Percentiles rank a stretch among this genome's conserved stretches.
Evolutionary conservation across 2,797 vertebrate species (phyloP).

Genomic region (Aldrovandia affinis): DNA sequence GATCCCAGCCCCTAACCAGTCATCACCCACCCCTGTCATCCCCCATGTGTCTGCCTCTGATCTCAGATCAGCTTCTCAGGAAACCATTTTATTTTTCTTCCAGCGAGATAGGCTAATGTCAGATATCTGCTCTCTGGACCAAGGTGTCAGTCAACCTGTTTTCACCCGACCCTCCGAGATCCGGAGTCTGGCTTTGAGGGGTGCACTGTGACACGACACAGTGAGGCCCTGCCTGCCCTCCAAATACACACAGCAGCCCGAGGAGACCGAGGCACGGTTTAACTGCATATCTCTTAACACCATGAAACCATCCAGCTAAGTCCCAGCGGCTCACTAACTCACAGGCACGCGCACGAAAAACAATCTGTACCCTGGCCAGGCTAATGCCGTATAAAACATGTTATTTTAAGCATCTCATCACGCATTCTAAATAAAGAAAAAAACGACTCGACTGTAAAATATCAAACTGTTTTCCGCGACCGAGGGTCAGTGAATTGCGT

Average conservation of each 20-base stretch:
- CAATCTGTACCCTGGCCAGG: not conserved
- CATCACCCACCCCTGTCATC: too few relatives aligned
- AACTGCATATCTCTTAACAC: not conserved
- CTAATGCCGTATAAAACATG: not conserved
- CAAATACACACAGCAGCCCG: not conserved
- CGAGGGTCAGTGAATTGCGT: constrained; percentile 1
- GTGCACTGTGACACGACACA: not conserved
- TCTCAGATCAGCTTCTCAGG: not conserved
- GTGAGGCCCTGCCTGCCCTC: not conserved
- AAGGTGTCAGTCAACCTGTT: not conserved
- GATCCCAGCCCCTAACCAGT: too few relatives aligned
- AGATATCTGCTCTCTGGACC: not conserved
- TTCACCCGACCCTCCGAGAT: not conserved
- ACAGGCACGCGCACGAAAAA: not conserved
- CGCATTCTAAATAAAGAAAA: not conserved
- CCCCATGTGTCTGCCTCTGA: too few relatives aligned
- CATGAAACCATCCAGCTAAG: not conserved
- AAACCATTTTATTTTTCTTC: not conserved
- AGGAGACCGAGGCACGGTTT: not conserved
- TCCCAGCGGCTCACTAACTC: not conserved
- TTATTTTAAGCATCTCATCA: not conserved
- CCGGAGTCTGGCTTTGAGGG: not conserved
- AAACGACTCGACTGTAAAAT: not conserved
- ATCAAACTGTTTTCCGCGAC: not conserved
- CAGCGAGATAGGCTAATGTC: not conserved